phyloP scores from a whole-genome alignment of 2,113 vertebrate species.

The Psilopsiagon aymara region DNA sequence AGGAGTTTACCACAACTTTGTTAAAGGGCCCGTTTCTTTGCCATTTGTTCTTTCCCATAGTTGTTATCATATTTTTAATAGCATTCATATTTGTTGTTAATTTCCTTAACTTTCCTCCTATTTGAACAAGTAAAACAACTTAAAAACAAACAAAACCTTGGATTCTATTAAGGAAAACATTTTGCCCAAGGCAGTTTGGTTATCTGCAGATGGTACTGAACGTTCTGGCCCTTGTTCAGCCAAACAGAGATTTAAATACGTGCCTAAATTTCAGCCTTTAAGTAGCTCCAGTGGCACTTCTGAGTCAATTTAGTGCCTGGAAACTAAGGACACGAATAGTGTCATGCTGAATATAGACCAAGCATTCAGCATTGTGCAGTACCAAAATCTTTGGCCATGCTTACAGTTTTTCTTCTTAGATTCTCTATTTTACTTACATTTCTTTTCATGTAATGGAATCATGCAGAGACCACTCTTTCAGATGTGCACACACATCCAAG shows the following conservation, averaged over 20 bases:
- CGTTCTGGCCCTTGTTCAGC: constrained; percentile 57
- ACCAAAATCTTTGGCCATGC: not conserved
- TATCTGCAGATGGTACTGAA: constrained; percentile 58
- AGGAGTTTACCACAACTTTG: not conserved
- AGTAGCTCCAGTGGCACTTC: not conserved
- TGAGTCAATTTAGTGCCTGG: not conserved
- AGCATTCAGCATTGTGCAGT: not conserved
- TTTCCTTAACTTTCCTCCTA: constrained; percentile 44
- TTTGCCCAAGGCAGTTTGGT: constrained; percentile 56
- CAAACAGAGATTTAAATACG: constrained; percentile 21
- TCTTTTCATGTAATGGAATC: not conserved
- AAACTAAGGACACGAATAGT: not conserved
- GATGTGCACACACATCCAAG: not conserved
- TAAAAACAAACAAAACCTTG: constrained; percentile 65
- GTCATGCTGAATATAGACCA: not conserved
- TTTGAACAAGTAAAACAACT: constrained; percentile 1
- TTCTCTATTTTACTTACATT: not conserved
- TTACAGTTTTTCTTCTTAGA: not conserved
- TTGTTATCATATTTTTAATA: not conserved
- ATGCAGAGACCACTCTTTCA: not conserved
- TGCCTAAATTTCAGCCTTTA: constrained; percentile 46
- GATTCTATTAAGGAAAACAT: constrained; percentile 57
- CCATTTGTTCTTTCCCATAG: not conserved
- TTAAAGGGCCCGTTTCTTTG: not conserved
- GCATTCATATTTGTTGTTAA: constrained; percentile 27